These are phyloP conservation scores for Drosophila neotestacea DNA, from an alignment of 2,888 invertebrate genomes.

Conservation along the genomic window DNA sequence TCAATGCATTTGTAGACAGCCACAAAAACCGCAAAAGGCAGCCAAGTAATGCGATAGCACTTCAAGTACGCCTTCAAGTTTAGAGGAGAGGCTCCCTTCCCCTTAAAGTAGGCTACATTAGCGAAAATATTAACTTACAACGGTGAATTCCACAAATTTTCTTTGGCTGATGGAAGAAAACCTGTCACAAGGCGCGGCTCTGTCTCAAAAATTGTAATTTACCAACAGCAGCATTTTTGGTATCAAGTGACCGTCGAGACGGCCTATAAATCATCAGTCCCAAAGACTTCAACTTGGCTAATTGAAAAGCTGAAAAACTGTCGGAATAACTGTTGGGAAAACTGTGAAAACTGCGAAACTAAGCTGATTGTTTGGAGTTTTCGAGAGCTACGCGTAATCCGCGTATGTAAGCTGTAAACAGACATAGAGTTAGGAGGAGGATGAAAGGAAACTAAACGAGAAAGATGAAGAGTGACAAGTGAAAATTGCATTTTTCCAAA, in stretches of 20 bases:
- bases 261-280: constrained; percentile 48
- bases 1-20: constrained; percentile 27
- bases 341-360: constrained; percentile 16
- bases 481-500: constrained; percentile 50
- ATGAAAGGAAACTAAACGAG: neutral
- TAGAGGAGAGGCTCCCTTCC: neutral
- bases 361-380: constrained; percentile 18
- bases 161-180: constrained; percentile 14
- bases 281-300: constrained; percentile 22
- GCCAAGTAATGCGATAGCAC: constrained; percentile 41
- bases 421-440: neutral
- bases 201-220: constrained; percentile 43
- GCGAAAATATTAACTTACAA: constrained; percentile 44
- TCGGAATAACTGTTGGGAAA: constrained; percentile 2
- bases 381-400: constrained; percentile 19
- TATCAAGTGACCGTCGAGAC: constrained; percentile 58
- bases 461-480: constrained; percentile 3
- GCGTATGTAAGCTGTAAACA: constrained; percentile 12
- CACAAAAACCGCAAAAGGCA: constrained; percentile 22
- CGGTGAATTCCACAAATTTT: constrained; percentile 41
- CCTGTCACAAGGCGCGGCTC: constrained; percentile 41
- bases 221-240: constrained; percentile 19
- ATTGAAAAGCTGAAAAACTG: constrained; percentile 37
- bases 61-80: constrained; percentile 15
- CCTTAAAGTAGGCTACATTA: constrained; percentile 32